Evolutionary conservation across 2,797 vertebrate species (phyloP).

Genomic region (Darevskia nairensis): DNA sequence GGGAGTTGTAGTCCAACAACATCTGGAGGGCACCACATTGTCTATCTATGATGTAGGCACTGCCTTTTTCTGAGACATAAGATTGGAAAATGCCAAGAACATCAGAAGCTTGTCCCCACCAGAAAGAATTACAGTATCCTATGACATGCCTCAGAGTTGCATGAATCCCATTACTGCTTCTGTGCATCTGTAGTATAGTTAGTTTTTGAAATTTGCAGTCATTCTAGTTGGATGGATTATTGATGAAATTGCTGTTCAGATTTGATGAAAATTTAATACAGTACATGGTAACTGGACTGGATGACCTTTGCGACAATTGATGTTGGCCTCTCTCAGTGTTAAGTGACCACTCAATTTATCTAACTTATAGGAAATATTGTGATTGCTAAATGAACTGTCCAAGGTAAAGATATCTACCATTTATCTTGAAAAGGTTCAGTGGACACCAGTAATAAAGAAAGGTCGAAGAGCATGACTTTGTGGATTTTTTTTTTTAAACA

Average conservation of each 20-base stretch:
- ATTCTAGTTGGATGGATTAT: conserved; percentile 72
- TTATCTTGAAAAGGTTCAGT: conserved; percentile 76
- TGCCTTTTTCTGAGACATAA: accelerated
- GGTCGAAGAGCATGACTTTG: conserved; percentile 70
- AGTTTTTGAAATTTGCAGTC: conserved; percentile 56
- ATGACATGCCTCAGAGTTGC: background rate
- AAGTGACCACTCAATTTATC: conserved; percentile 81
- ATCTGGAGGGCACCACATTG: no score
- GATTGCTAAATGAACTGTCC: conserved; percentile 78
- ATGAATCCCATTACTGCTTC: conserved; percentile 17
- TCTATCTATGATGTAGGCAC: no score
- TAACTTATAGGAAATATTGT: conserved; percentile 77
- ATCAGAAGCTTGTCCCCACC: conserved; percentile 17
- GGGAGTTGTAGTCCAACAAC: no score
- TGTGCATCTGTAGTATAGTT: background rate
- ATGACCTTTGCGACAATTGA: conserved; percentile 78
- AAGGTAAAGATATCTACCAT: conserved; percentile 71
- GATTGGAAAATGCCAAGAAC: conserved; percentile 21
- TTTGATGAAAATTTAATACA: conserved; percentile 80
- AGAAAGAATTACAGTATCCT: background rate
- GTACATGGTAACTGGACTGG: conserved; percentile 69
- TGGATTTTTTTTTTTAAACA: conserved; percentile 55
- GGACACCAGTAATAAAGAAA: conserved; percentile 69
- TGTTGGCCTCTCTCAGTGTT: conserved; percentile 76
- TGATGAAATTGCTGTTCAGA: conserved; percentile 73